Evolutionary conservation across 2,797 vertebrate genomes (phyloP), one percentile per base, ranked within the genome.

Genomic region (Sphaeramia orbicularis): DNA sequence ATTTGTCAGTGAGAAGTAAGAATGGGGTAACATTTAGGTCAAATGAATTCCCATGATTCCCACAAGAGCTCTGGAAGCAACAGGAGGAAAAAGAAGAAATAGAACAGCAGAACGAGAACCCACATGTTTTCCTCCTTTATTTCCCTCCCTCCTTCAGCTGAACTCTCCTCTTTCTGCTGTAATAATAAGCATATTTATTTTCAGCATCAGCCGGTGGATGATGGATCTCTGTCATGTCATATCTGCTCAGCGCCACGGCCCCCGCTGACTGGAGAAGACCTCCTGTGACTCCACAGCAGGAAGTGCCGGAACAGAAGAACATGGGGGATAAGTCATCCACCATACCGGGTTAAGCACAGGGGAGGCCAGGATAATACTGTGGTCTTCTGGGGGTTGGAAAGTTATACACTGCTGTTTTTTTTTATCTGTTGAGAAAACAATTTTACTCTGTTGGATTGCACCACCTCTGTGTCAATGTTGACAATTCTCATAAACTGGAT

Each of bases 281-380:
- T 15, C 44, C 52, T 40, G 13, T 44, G 55, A 48, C 45, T 65
- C 42, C 54, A 48, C 63, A 53, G 63, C 51, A 52, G 51, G 63
- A 69, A 27, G 8, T 51, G 36, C 14, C 30, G 14, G 42, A 43
- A 50, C 36, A 16, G 44, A 69, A 85, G 86, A 32, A 30, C 30
- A 8, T 7, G 30, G 30, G 30, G 30, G 30, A 32, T 32, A 32
- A 32, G 30, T 32, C 30, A 32, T 32, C 30, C 30, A 6, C 30
- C 30, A 86, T 87, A 84, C 78, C 84, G 86, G 82, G 82, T 83
- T 80, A 87, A 81, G 71, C 62, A 54, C 41, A 14, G 45, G 71
- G 80, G 70, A 73, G 52, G 14, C 42, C 42, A 51, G 38, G 55
- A 56, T 77, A 63, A 80, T 64, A 49, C 43, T 36, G 27, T 24